Percentiles rank a stretch among this genome's conserved stretches.
Evolutionary conservation across 2,888 invertebrate genomes (phyloP).

Genomic region (Trileptium ribeirensis): DNA sequence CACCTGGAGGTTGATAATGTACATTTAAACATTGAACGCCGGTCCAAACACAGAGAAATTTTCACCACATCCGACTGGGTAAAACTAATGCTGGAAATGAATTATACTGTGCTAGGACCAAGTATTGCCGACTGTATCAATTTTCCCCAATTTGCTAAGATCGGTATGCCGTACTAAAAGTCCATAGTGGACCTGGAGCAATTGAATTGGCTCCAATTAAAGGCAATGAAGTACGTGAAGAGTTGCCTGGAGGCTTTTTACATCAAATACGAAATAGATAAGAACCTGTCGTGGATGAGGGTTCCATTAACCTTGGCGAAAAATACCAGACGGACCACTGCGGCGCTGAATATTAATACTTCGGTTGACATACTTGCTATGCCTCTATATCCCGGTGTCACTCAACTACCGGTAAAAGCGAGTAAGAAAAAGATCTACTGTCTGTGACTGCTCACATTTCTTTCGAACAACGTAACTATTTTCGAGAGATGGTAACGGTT

Average conservation of each 20-base stretch:
- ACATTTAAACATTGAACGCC: background rate
- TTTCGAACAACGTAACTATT: no score
- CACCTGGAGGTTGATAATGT: background rate
- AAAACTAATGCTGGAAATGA: background rate
- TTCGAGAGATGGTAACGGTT: no score
- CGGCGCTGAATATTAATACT: no score
- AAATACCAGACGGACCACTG: no score
- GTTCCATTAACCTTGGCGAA: background rate
- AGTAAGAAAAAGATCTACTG: no score
- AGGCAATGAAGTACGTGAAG: background rate
- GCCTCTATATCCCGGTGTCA: no score
- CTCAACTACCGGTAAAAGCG: no score
- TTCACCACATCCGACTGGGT: background rate
- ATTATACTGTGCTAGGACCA: background rate
- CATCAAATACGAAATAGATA: background rate
- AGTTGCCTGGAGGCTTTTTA: background rate
- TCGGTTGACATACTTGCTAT: no score
- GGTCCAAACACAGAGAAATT: background rate
- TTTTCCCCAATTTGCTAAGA: background rate
- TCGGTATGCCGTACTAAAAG: background rate
- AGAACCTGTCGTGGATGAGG: background rate
- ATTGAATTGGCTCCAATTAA: background rate
- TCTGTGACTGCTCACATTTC: no score
- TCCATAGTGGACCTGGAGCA: background rate
- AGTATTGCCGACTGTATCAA: background rate